Evolutionary conservation across 2,797 vertebrate species (phyloP), one percentile per base, ranked within the genome.

Genomic region (Falco naumanni): DNA sequence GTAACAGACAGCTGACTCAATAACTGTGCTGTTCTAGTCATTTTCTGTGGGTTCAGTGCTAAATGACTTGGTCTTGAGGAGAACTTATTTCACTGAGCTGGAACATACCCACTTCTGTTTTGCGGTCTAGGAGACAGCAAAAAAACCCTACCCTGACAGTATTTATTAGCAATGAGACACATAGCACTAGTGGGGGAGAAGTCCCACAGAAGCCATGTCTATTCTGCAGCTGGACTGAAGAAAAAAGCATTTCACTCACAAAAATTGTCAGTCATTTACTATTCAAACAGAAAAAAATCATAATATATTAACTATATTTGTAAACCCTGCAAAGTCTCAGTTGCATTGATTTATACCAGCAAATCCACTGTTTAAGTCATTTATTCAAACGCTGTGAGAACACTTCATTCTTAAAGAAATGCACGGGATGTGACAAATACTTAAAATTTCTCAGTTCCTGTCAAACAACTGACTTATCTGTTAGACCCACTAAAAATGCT

Each of bases 241-340:
- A 77, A 82, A 84, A 96, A 56, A 88, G 20, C 51, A 57, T 91
- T 96, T 94, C 65, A 70, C 68, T 83, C 66, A 41, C 45, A 80
- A 81, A 81, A 94, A 86, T 57, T 80, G 50, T 78, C 76, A 84
- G 18, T 79, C 37, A n/a, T 88, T 89, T 95, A 54, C 59, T 89
- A 75, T 86, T 91, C 83, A 63, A 92, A 88, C 22, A 97, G 82
- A 72, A 89, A 93, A 96, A 91, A 39, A 84, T 96, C 79, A 88
- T 80, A 69, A 94, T 88, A 84, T 69, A 95, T 93, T 90, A 90
- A 90, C 51, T 64, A 13, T 80, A 90, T 88, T 95, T 95, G 72
- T 95, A 89, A 96, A 96, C 66, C n/a, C 59, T 69, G 53, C 10
- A 4, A 82, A 91, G 82, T 75, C 94, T 96, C 89, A 64, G 76